These are phyloP conservation scores for Coptodon rendalli DNA, from an alignment of 2,113 vertebrate species.

Conservation along the genomic window DNA sequence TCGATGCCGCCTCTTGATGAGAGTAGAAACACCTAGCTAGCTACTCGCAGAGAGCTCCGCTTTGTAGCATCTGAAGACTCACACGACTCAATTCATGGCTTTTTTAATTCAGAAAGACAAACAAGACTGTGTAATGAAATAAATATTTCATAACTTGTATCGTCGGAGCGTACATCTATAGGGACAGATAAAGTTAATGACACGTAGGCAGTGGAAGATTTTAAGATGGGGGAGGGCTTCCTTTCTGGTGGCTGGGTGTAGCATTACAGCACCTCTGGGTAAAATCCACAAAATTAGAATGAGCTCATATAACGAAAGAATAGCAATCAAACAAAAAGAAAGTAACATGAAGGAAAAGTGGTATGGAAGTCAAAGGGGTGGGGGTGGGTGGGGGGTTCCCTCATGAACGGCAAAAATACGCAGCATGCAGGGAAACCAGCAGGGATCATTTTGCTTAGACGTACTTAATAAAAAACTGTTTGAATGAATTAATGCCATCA, in stretches of 20 bases:
- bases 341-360: background rate
- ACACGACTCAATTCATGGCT: background rate
- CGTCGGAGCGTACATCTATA: background rate
- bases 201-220: conserved; percentile 17
- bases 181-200: conserved; percentile 47
- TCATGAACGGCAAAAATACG: background rate
- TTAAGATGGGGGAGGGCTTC: background rate
- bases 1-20: conserved; percentile 2
- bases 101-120: background rate
- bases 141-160: conserved; percentile 38
- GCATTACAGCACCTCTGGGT: conserved; percentile 16
- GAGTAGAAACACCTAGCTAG: conserved; percentile 1
- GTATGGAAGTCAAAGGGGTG: background rate
- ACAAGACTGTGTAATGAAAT: background rate
- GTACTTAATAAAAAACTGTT: background rate
- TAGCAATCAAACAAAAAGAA: background rate
- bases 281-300: conserved; percentile 4
- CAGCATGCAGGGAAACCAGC: background rate
- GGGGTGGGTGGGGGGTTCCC: background rate
- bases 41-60: background rate
- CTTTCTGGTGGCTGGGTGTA: background rate
- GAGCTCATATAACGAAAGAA: background rate
- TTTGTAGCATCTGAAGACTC: background rate
- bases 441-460: background rate
- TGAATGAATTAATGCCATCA: background rate